Evolutionary conservation across 2,888 invertebrate species (phyloP), one percentile per base, ranked within the genome.

Genomic region (Steinernema scapterisci): DNA sequence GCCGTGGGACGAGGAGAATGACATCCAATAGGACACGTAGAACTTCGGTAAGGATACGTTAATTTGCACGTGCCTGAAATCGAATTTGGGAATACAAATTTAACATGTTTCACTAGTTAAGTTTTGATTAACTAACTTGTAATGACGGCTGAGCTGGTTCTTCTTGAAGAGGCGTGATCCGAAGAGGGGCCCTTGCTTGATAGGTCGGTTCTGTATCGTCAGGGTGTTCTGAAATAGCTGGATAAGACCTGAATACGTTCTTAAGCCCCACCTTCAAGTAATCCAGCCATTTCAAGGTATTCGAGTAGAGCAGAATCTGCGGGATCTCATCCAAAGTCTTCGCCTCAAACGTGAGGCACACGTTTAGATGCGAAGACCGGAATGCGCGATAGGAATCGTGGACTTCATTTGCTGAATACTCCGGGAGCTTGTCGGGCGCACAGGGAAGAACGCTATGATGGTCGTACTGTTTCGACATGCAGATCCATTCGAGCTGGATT

Each of bases 301-400:
- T 87, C 9, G 87, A 83, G 74, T 87, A 87, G 21, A 88, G 75
- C 38, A 85, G 71, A 16, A 88, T 75, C 63, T 87, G 84, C 0
- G 86, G 86, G 75, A 79, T 85, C 25, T 83, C 81, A 70, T 78
- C 73, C 71, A 73, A 88, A 0, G 90, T 89, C 84, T 92, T 92
- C 0, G 94, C 94, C 88, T 95, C 94, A 56, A 87, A 80, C 0
- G 92, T 91, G 48, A 94, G 90, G 84, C 92, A 92, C 73, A 94
- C 91, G 86, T 94, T 93, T 5, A 95, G 89, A 86, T 93, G 93
- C 84, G 93, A 92, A 1, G 94, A 94, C 16, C 97, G 92, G 88
- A 97, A 97, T 0, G 95, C 95, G 76, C 97, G 91, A 88, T 94
- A 97, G 0, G 95, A 95, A 88, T 97, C 97, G 88, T 97, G 97